A percentile compares a stretch with the other conserved stretches of the same genome.
phyloP scores from a whole-genome alignment of 2,113 vertebrate species.

The Pundamilia nyererei region DNA sequence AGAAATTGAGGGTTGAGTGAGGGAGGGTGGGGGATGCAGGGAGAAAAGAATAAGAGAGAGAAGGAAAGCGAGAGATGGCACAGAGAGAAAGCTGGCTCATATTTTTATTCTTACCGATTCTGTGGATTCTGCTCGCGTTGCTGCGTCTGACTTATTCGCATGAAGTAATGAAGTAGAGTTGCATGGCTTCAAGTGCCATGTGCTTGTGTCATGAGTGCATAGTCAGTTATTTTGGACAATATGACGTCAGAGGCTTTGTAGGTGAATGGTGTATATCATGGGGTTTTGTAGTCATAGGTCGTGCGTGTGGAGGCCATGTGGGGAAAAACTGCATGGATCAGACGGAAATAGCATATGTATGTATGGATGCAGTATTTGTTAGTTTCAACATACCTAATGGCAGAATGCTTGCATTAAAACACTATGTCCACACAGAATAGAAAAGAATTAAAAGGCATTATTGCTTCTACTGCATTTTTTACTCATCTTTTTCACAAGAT shows the following conservation, averaged over 20 bases:
- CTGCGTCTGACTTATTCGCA: slow-evolving; percentile 9
- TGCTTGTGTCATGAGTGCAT: not conserved
- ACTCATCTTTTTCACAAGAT: not conserved
- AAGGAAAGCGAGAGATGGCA: not conserved
- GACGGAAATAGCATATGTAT: not conserved
- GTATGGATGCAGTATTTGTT: not conserved
- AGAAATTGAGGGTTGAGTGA: slow-evolving; percentile 54
- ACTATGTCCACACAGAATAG: not conserved
- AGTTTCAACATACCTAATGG: not conserved
- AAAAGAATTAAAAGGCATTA: not conserved
- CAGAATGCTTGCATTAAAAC: not conserved
- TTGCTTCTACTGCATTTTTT: not conserved
- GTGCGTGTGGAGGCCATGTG: not conserved
- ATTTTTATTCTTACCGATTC: not conserved
- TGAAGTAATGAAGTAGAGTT: not conserved
- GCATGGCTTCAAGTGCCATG: not conserved
- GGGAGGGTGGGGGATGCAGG: slow-evolving; percentile 12
- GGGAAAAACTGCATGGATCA: slow-evolving; percentile 2
- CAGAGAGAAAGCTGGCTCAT: not conserved
- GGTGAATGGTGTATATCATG: slow-evolving; percentile 21
- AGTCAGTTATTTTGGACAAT: not conserved
- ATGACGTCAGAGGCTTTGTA: not conserved
- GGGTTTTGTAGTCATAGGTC: not conserved
- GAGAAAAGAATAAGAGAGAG: not conserved
- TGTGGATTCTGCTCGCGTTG: not conserved